phyloP scores from a whole-genome alignment of 64 coral and sea anemone species.

The Catalaphyllia jardinei region DNA sequence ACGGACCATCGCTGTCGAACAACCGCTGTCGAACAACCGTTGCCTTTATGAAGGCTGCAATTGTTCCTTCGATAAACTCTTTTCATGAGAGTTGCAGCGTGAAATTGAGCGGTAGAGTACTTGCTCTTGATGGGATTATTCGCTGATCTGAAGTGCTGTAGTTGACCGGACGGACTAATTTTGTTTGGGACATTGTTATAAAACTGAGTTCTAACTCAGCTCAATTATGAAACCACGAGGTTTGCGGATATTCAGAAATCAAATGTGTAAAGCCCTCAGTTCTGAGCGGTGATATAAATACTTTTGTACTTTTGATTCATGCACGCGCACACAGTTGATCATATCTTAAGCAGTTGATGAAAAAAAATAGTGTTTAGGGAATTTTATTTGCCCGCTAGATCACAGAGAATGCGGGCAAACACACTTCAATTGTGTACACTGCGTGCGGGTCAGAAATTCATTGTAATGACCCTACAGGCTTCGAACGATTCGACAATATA shows the following conservation, averaged over 20 bases:
- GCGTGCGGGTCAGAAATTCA: not conserved
- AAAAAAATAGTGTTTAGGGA: slow-evolving; percentile 1
- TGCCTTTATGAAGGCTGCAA: not conserved
- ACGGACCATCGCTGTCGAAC: not conserved
- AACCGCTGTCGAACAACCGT: not conserved
- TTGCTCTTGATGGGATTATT: not conserved
- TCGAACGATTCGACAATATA: not conserved
- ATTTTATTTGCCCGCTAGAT: not conserved
- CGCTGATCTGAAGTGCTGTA: not conserved
- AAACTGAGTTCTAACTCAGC: not conserved
- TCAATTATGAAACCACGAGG: not conserved
- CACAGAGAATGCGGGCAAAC: slow-evolving; percentile 11
- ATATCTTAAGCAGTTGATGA: not conserved
- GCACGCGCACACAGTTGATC: not conserved
- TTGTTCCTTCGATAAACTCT: not conserved
- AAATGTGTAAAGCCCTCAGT: not conserved
- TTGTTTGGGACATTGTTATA: not conserved
- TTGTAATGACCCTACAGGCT: not conserved
- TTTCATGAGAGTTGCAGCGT: not conserved
- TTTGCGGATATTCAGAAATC: not conserved
- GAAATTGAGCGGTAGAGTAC: not conserved
- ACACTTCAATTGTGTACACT: slow-evolving; percentile 44
- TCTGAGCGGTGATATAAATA: not conserved
- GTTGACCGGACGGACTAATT: not conserved
- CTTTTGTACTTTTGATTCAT: not conserved